phyloP scores from a whole-genome alignment of 2,797 vertebrate species.

The Bradypodion pumilum region DNA sequence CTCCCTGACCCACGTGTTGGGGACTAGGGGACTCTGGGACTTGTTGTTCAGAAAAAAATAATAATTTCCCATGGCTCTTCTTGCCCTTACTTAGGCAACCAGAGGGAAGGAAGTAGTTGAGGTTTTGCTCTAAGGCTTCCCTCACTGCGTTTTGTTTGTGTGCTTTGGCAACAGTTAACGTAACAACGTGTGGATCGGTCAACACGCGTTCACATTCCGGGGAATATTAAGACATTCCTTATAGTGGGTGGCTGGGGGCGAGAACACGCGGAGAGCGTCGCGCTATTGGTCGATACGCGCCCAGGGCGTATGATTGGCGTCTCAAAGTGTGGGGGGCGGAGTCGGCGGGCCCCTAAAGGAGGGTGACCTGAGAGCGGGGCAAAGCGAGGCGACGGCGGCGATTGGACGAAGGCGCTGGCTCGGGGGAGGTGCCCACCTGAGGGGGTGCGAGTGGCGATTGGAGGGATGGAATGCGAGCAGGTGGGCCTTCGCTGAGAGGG shows the following conservation, averaged over 20 bases:
- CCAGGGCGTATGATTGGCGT: background rate
- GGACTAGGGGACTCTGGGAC: too few species aligned
- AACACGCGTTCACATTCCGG: background rate
- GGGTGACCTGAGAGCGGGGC: too few species aligned
- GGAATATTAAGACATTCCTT: background rate
- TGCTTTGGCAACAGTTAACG: background rate
- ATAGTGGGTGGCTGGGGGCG: background rate
- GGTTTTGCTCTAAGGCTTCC: background rate
- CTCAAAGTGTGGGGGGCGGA: conserved; percentile 1
- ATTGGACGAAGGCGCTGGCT: too few species aligned
- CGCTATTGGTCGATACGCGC: background rate
- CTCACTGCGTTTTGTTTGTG: background rate
- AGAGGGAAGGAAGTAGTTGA: too few species aligned
- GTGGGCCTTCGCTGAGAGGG: background rate
- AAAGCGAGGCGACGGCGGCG: too few species aligned
- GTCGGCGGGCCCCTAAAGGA: background rate
- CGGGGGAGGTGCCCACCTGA: background rate
- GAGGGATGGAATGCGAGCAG: background rate
- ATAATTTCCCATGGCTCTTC: too few species aligned
- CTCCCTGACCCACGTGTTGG: too few species aligned
- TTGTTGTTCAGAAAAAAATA: too few species aligned
- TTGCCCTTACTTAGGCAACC: too few species aligned
- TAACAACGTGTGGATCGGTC: background rate
- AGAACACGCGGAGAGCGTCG: background rate
- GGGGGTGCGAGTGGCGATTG: background rate